These are phyloP conservation scores for Macaca mulatta DNA, from an alignment of 2,113 vertebrate genomes.

Conservation along the genomic window DNA sequence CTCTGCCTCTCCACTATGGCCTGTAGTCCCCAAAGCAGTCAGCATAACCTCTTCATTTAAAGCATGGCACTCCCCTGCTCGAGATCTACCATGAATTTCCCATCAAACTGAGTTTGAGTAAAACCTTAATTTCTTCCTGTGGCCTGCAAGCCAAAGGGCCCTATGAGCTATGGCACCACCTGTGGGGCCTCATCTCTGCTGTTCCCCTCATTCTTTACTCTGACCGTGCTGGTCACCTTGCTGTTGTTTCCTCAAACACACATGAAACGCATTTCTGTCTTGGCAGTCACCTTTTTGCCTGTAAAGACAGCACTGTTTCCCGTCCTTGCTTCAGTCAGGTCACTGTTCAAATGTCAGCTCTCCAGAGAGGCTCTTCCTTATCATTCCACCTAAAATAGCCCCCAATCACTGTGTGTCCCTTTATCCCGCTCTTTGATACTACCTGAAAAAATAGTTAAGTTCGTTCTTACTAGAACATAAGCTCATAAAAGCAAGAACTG, in stretches of 20 bases:
- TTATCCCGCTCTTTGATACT: not conserved
- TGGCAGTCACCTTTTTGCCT: not conserved
- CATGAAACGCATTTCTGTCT: not conserved
- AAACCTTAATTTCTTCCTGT: not conserved
- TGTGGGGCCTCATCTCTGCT: too few species aligned
- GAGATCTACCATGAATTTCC: not conserved
- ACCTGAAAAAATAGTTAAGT: not conserved
- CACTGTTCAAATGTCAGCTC: not conserved
- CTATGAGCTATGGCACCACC: rapidly evolving
- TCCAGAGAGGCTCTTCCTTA: not conserved
- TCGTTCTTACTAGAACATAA: not conserved
- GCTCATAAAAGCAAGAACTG: not conserved
- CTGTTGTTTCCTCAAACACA: not conserved
- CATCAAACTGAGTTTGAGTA: not conserved
- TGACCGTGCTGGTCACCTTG: not conserved
- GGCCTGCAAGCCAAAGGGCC: not conserved
- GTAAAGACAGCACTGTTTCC: too few species aligned
- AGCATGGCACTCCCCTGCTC: not conserved
- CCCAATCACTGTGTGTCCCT: not conserved
- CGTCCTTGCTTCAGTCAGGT: not conserved
- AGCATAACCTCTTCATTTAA: not conserved
- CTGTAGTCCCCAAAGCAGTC: not conserved
- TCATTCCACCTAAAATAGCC: not conserved
- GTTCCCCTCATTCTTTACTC: not conserved
- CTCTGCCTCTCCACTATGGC: not conserved